Evolutionary conservation across 2,888 invertebrate species (phyloP).

Genomic region (Diarsia rubi): DNA sequence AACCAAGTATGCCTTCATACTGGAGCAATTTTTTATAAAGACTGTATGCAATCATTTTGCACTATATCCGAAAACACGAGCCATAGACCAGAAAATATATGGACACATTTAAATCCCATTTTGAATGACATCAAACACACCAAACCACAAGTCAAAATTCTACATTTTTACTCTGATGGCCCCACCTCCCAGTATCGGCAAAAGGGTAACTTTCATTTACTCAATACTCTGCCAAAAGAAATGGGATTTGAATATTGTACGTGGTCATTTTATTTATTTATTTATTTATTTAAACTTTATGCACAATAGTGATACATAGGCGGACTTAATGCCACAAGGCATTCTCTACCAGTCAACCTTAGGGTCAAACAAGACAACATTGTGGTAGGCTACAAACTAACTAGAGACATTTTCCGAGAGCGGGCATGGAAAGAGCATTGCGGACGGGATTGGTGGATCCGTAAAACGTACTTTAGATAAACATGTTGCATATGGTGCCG

Average conservation of each 20-base stretch:
- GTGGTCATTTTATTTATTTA: constrained; percentile 17
- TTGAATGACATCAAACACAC: neutral
- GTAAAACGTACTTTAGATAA: too few relatives aligned
- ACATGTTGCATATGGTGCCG: too few relatives aligned
- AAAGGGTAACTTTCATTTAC: constrained; percentile 6
- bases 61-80: constrained; percentile 5
- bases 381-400: too few relatives aligned
- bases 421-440: too few relatives aligned
- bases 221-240: constrained; percentile 1
- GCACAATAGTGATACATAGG: too few relatives aligned
- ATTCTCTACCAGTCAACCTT: too few relatives aligned
- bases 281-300: too few relatives aligned
- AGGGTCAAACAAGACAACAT: too few relatives aligned
- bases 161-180: constrained; percentile 10
- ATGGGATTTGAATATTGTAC: constrained; percentile 10
- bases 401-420: too few relatives aligned
- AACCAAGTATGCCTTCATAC: constrained; percentile 1
- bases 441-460: too few relatives aligned
- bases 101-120: constrained; percentile 9
- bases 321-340: too few relatives aligned
- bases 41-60: constrained; percentile 3
- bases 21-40: constrained; percentile 2
- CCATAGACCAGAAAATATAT: constrained; percentile 9
- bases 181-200: constrained; percentile 8
- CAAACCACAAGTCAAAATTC: neutral